Conservation (phyloP, 2,888 invertebrate species). For the Invenusta paracnida region DNA sequence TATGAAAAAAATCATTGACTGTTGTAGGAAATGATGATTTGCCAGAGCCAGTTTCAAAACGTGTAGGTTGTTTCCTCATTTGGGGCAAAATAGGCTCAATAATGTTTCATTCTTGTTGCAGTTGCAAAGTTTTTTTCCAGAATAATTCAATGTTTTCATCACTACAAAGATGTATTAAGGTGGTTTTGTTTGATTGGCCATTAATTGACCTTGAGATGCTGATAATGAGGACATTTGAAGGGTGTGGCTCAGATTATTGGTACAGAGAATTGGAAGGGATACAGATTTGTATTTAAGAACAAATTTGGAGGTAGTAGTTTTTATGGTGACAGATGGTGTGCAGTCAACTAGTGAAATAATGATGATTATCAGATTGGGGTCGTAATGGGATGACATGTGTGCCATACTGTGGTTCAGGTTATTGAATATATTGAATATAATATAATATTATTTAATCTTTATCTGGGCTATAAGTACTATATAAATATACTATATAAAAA, state of each 20-base stretch:
- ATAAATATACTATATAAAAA: no score
- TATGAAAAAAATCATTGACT: slow-evolving; percentile 14
- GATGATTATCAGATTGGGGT: no score
- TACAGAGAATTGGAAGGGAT: no score
- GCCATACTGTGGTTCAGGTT: no score
- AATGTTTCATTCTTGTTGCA: slow-evolving; percentile 6
- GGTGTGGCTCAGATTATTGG: slow-evolving; percentile 17
- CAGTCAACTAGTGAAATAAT: no score
- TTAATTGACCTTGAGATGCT: slow-evolving; percentile 12
- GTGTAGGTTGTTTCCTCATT: slow-evolving; percentile 13
- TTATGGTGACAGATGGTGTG: no score
- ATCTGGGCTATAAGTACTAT: no score
- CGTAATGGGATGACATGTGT: no score
- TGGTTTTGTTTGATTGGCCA: slow-evolving; percentile 15
- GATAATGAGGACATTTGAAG: slow-evolving; percentile 19
- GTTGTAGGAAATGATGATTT: not conserved
- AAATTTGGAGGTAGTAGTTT: no score
- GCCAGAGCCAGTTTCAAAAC: slow-evolving; percentile 14
- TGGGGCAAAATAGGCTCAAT: not conserved
- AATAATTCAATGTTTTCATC: not conserved
- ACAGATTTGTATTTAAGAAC: no score
- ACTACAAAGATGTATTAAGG: slow-evolving; percentile 2
- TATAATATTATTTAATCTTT: no score
- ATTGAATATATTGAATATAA: no score
- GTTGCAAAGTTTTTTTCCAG: not conserved